phyloP scores from a whole-genome alignment of 92 coral and sea anemone species.

The Galaxea fascicularis region DNA sequence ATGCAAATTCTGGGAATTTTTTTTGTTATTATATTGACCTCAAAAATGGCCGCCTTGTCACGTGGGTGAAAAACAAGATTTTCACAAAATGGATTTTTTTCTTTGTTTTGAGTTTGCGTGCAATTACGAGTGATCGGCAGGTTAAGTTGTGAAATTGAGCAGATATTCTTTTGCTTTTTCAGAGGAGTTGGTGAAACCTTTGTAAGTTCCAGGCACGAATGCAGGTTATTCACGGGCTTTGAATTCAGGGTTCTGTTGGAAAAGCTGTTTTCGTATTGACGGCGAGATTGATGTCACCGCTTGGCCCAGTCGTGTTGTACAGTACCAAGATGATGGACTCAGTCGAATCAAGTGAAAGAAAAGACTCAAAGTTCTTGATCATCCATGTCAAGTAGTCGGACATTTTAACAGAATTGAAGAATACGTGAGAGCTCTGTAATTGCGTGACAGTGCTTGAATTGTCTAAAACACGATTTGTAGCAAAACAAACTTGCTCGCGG shows the following conservation, averaged over 20 bases:
- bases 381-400: neutral
- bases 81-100: no score
- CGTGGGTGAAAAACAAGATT: no score
- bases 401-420: neutral
- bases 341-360: conserved; percentile 1
- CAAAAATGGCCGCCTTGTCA: no score
- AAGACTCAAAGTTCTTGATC: neutral
- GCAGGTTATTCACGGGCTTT: neutral
- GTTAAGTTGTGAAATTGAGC: neutral
- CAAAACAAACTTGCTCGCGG: no score
- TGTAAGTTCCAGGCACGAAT: neutral
- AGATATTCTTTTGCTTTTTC: neutral
- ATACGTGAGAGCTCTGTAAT: neutral
- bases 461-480: neutral
- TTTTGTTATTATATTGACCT: no score
- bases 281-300: neutral
- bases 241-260: neutral
- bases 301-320: neutral
- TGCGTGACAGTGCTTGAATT: neutral
- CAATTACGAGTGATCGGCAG: no score
- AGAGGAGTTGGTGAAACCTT: conserved; percentile 51
- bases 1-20: no score
- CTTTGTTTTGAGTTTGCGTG: no score
- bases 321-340: neutral
- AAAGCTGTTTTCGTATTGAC: neutral